Evolutionary conservation across 1,140 invertebrate species (phyloP), one percentile per base, ranked within the genome.

Genomic region (Brachionus koreanus): DNA sequence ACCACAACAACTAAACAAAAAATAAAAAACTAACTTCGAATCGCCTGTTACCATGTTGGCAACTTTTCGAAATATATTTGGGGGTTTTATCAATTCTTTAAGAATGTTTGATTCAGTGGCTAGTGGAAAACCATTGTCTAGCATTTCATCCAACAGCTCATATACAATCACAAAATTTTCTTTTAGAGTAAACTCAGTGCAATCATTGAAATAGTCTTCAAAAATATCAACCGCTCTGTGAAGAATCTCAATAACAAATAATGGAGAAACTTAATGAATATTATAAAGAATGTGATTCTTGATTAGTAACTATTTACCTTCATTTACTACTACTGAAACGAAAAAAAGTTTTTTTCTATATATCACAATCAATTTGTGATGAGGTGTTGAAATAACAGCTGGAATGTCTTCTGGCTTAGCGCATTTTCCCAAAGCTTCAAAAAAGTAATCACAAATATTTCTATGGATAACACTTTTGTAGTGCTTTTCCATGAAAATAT

Each of bases 401-500:
- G 95, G 94, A 49, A 99, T 94, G 90, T 98, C 96, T 89, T 97
- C 92, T 12, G 91, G 91, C 86, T 92, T 92, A 19, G 91, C 91
- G 77, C 93, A 93, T 86, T 89, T 95, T 84, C 95, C 91, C 86
- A 98, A 96, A 35, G 95, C 94, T 90, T 99, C 97, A 88, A 99
- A 95, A 89, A 98, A 99, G 88, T 99, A 99, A 90, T 99, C 98
- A 89, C 97, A 99, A 52, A 99, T 93, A 65, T 96, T 98, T 86
- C 96, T 91, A 23, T 96, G 94, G 75, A 99, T 94, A 7, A 98
- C 95, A 90, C 95, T 97, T 86, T 97, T 94, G 96, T 97, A 99
- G 88, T 99, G 98, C 89, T 99, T 99, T 87, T 99, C 98, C 89
- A 99, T 92, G 88, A 99, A 98, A 65, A 99, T 94, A 93, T 99